Evolutionary conservation across 2,113 vertebrate genomes (phyloP), one percentile per base, ranked within the genome.

Genomic region (Campylomormyrus numenius): DNA sequence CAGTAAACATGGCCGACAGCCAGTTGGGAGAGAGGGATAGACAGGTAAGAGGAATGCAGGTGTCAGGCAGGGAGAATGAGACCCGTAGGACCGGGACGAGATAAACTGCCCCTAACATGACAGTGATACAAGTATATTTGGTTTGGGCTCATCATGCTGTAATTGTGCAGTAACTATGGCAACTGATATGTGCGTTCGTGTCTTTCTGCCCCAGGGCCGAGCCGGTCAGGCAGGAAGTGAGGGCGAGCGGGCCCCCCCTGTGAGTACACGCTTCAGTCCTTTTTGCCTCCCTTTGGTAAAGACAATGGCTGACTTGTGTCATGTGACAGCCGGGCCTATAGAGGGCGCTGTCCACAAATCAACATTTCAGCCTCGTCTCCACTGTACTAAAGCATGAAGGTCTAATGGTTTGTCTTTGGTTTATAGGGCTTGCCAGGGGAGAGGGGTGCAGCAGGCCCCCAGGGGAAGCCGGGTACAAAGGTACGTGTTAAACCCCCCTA

Each of bases 391-490:
- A 53, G 90, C 49, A 62, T 90, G 39, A 58, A 49, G 13, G 58
- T 6, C 1, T 87, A 27, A 86, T 11, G 8, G 15, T 52, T n/a
- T 85, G 35, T 17, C 93, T 85, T 93, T 92, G 93, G 87, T 93
- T 91, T 93, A 91, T 88, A 98, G 97, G 97, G 95, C 13, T 85
- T 91, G 90, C 94, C 95, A 1, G 97, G 97, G 48, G 97, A 96
- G 50, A 95, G 97, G 92, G 97, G 97, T 19, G 96, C 96, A 39
- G 95, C 92, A 0, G 97, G 97, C 2, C 94, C 96, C 80, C 97
- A 97, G 0, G 97, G 97, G 88, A 97, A 97, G 58, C 95, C 96
- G 2, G 97, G 97, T 88, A 95, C 96, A 35, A 98, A 97, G 96
- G 97, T 98, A 94, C 88, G 93, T 85, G 24, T 49, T 53, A 27